Conservation (phyloP, 1,140 invertebrate genomes). For the Apis cerana region DNA sequence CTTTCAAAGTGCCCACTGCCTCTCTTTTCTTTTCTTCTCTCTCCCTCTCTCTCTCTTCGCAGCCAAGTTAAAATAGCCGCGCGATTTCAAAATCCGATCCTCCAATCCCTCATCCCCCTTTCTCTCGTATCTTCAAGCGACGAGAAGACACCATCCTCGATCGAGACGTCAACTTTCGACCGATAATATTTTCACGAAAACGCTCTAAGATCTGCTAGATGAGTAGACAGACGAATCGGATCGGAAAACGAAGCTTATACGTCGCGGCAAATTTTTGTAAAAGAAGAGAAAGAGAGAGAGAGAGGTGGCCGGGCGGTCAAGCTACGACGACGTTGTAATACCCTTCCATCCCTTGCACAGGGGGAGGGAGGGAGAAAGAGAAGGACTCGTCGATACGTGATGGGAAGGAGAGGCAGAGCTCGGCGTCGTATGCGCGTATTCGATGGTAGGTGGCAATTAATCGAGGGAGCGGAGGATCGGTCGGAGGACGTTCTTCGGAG, state of each 20-base stretch:
- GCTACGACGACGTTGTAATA: too few species aligned
- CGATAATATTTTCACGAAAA: slow-evolving; percentile 57
- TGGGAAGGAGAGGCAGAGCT: neutral
- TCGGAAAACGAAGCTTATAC: neutral
- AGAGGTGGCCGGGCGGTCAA: too few species aligned
- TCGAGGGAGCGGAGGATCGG: slow-evolving; percentile 26
- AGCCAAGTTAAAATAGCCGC: neutral
- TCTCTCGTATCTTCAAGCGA: neutral
- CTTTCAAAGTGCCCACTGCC: slow-evolving; percentile 26
- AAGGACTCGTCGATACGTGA: neutral
- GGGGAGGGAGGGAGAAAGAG: too few species aligned
- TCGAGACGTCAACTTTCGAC: slow-evolving; percentile 42
- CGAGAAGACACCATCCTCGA: neutral
- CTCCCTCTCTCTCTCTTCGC: too few species aligned
- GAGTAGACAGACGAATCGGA: neutral
- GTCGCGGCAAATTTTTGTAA: slow-evolving; percentile 23
- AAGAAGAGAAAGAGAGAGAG: neutral
- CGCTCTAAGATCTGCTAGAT: neutral
- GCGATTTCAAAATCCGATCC: neutral
- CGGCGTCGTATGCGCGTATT: neutral
- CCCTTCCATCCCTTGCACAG: too few species aligned
- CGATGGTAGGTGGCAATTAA: slow-evolving; percentile 37
- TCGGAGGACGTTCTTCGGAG: slow-evolving; percentile 15
- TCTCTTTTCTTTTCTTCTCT: neutral
- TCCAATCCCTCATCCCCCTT: too few species aligned